Evolutionary conservation across 2,113 vertebrate genomes (phyloP), one percentile per base, ranked within the genome.

Genomic region (Erythrocercus mccallii): DNA sequence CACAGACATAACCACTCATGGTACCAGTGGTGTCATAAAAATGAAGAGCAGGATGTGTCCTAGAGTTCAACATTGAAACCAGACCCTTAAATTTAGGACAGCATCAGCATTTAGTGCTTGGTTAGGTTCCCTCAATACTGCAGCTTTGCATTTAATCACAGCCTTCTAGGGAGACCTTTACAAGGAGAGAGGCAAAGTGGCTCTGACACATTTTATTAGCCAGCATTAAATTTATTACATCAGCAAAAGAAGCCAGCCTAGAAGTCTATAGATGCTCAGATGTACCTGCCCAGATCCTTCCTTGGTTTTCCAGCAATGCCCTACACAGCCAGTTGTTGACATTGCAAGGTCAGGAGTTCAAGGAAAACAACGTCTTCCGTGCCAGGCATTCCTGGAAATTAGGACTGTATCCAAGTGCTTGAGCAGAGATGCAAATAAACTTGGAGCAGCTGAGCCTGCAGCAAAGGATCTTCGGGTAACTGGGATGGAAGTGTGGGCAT

Each of bases 191-290:
- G 61, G 53, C 45, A 61, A 86, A 95, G 78, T 73, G 83, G 28
- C 70, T 92, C 57, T 79, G 70, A 91, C 85, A 82, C 15, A 45
- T 81, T 95, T 97, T 95, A 96, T 89, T 84, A 82, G 73, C 45
- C 33, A 25, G 3, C 18, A 79, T 81, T 84, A 71, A 44, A 40
- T 87, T 84, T 94, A 92, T 69, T 37, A 37, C 65, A 37, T 12
- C 69, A 50, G 56, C 87, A 60, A 69, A 91, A 71, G 40, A 37
- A 86, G 65, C 45, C 78, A 69, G 50, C 14, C 66, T 82, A 48
- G 38, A 61, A 64, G 42, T 15, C 47, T 17, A 12, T 6, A 27
- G 70, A 74, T n/a, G 57, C 35, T 28, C 44, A 33, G 25, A 20
- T 11, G 56, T 45, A 74, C 87, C 69, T 56, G 77, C 68, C 23